phyloP scores from a whole-genome alignment of 1,140 invertebrate species.

The Dryas iulia region DNA sequence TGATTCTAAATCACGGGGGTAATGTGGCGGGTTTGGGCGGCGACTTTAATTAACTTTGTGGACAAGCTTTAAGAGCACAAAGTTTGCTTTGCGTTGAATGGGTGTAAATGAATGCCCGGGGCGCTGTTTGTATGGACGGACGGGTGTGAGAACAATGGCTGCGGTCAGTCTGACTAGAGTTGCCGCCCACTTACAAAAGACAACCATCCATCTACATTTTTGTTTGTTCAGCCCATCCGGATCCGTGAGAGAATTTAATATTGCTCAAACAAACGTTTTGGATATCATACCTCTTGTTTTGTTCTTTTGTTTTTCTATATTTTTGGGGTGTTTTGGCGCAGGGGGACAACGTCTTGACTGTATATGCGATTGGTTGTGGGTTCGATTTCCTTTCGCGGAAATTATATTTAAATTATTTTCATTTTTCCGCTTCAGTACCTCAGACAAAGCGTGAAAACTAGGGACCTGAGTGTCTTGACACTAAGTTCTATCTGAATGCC shows the following conservation, averaged over 20 bases:
- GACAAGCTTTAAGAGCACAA: constrained; percentile 46
- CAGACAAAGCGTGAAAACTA: no score
- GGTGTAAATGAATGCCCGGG: constrained; percentile 54
- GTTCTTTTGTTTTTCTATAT: not conserved
- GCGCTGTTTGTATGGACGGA: constrained; percentile 18
- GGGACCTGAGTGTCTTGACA: no score
- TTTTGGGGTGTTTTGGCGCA: no score
- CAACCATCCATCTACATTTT: constrained; percentile 5
- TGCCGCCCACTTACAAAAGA: constrained; percentile 15
- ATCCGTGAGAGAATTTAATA: constrained; percentile 14
- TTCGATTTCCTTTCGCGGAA: no score
- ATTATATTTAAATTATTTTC: no score
- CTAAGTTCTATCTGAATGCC: no score
- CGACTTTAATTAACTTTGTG: constrained; percentile 38
- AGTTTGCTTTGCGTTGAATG: constrained; percentile 51
- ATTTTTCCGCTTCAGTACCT: no score
- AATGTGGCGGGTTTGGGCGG: constrained; percentile 27
- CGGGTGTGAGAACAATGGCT: constrained; percentile 23
- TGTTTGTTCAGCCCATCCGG: constrained; percentile 2
- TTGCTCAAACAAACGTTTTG: not conserved
- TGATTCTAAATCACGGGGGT: not conserved
- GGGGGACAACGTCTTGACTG: no score
- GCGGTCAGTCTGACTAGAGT: constrained; percentile 19
- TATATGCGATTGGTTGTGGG: no score
- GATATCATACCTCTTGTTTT: not conserved